Evolutionary conservation across 35 echinoderm and acorn worm genomes (phyloP), one percentile per base, ranked within the genome.

Genomic region (Ptychodera flava): DNA sequence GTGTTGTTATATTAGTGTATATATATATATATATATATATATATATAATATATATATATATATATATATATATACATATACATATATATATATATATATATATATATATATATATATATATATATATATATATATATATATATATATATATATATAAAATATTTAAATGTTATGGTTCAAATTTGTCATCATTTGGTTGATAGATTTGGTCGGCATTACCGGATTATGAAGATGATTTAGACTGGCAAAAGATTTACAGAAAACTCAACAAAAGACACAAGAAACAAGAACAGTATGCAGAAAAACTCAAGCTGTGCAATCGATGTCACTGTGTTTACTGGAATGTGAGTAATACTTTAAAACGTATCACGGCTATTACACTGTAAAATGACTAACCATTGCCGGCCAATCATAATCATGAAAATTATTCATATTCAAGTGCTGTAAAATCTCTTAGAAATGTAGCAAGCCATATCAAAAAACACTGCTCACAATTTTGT

Each of bases 271-370:
- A 78, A 29, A 85, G 45, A 75, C 89, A 91, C 75, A 77, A 77
- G 32, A 28, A 28, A 35, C 35, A 86, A 0, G 89, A 91, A 37
- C 83, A 79, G 31, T 91, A 86, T 75, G 84, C 84, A 0, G 89
- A 91, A 38, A 31, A 86, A 36, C 84, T 91, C 34, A 83, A 91
- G 36, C 36, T 91, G 29, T 91, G 89, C 35, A 79, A 77, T 22
- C 76, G 79, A 77, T 91, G 89, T 31, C 79, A 86, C 78, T 91
- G 83, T 32, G 83, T 91, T 0, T 91, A 86, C 84, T 91, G 89
- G 89, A 80, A 35, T 83, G 89, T 91, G 38, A 86, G 84, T 15
- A 81, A n/a, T n/a, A n/a, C n/a, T n/a, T n/a, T n/a, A n/a, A n/a
- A n/a, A n/a, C n/a, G n/a, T n/a, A n/a, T n/a, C n/a, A n/a, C n/a